A percentile compares a stretch with the other conserved stretches of the same genome.
Conservation (phyloP, 2,888 invertebrate genomes). For the Cordilura impudica region DNA sequence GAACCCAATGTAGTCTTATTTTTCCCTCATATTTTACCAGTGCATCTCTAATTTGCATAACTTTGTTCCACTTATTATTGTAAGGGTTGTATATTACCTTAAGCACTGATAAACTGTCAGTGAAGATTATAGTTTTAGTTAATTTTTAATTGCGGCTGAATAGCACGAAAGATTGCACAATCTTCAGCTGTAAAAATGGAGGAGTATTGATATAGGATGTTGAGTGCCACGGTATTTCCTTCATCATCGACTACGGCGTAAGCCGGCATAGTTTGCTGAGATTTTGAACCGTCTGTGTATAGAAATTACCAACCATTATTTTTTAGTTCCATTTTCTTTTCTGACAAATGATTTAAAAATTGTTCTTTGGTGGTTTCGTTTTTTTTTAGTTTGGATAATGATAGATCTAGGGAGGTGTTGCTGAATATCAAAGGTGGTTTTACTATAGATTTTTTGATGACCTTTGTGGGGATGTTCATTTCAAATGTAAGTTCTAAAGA, state of each 20-base stretch:
- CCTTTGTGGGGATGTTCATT: too few relatives aligned
- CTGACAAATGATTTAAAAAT: neutral
- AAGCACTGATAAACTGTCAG: neutral
- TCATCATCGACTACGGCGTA: slow-evolving; percentile 10
- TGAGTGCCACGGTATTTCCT: neutral
- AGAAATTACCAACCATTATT: neutral
- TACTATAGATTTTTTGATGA: neutral
- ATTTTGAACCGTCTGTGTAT: slow-evolving; percentile 20
- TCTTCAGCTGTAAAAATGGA: slow-evolving; percentile 5
- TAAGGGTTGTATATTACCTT: neutral
- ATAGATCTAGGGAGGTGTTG: too few relatives aligned
- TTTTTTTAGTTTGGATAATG: too few relatives aligned
- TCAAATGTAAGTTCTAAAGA: too few relatives aligned
- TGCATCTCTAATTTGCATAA: neutral
- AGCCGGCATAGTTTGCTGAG: neutral
- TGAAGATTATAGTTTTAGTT: too few relatives aligned
- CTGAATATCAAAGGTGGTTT: neutral
- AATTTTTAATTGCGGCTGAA: too few relatives aligned
- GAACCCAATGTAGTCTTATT: too few relatives aligned
- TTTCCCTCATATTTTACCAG: neutral
- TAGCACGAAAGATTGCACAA: too few relatives aligned
- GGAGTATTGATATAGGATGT: neutral
- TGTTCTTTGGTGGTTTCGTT: neutral
- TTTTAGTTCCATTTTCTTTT: neutral
- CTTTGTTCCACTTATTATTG: neutral